A percentile compares a stretch with the other conserved stretches of the same genome.
Evolutionary conservation across 2,113 vertebrate species (phyloP).

Genomic region (Anseranas semipalmata): DNA sequence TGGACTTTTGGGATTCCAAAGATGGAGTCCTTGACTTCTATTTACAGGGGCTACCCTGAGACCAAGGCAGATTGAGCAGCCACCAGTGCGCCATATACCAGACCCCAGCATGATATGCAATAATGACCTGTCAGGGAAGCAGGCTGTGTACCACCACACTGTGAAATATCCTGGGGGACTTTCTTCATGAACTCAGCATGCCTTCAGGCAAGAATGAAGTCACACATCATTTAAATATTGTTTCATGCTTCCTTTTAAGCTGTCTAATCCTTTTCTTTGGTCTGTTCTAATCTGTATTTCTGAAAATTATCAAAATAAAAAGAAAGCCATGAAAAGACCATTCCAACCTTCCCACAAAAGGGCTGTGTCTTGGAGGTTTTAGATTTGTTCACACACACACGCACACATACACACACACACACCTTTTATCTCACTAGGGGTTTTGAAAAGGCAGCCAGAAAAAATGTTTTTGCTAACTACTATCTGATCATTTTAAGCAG

Average conservation of each 20-base stretch:
- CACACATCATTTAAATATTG: slow-evolving; percentile 77
- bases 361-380: slow-evolving; percentile 1
- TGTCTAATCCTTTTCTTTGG: slow-evolving; percentile 17
- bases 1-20: slow-evolving; percentile 56
- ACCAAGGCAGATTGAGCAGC: slow-evolving; percentile 7
- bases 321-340: background rate
- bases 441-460: background rate
- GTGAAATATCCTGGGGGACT: slow-evolving; percentile 82
- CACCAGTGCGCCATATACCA: background rate
- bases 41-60: slow-evolving; percentile 11
- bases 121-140: slow-evolving; percentile 88
- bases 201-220: slow-evolving; percentile 73
- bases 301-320: slow-evolving; percentile 55
- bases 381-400: background rate
- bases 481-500: slow-evolving; percentile 42
- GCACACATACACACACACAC: background rate
- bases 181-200: slow-evolving; percentile 79
- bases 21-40: background rate
- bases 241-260: slow-evolving; percentile 47
- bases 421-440: background rate
- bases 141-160: slow-evolving; percentile 69
- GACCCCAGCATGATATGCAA: slow-evolving; percentile 79
- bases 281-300: slow-evolving; percentile 14
- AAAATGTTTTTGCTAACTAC: background rate
- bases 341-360: background rate